Evolutionary conservation across 1,140 invertebrate genomes (phyloP).

Genomic region (Cyrtorhinus lividipennis): DNA sequence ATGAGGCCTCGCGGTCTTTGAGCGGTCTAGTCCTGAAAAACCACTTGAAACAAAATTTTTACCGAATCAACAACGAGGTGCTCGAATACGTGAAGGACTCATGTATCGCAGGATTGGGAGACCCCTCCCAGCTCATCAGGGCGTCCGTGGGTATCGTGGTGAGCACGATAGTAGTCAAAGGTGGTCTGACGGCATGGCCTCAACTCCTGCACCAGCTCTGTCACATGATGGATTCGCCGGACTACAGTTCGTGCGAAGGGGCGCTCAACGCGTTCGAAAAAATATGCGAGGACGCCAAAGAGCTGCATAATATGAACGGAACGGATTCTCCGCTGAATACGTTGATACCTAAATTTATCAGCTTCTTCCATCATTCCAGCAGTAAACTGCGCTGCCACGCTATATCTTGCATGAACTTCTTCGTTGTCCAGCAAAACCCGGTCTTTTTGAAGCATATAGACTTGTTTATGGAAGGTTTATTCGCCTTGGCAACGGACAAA

Average conservation of each 20-base stretch:
- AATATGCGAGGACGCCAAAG: slow-evolving; percentile 12
- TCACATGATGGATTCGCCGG: slow-evolving; percentile 5
- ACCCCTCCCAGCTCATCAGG: slow-evolving; percentile 4
- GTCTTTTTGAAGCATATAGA: slow-evolving; percentile 4
- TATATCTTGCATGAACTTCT: neutral
- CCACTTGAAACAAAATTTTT: slow-evolving; percentile 89
- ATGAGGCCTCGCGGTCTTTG: slow-evolving; percentile 91
- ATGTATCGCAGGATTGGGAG: neutral
- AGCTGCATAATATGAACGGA: neutral
- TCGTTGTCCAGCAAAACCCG: neutral
- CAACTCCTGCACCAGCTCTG: slow-evolving; percentile 5
- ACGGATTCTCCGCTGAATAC: neutral
- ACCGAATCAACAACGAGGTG: slow-evolving; percentile 79
- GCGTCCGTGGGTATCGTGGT: neutral
- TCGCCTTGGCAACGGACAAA: slow-evolving; percentile 62
- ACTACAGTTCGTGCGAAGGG: neutral
- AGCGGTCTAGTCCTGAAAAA: slow-evolving; percentile 97
- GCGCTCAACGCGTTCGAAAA: slow-evolving; percentile 9
- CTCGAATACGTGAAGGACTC: slow-evolving; percentile 36
- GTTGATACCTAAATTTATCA: neutral
- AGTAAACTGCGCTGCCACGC: neutral
- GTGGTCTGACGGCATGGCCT: slow-evolving; percentile 7
- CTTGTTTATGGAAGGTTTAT: slow-evolving; percentile 47
- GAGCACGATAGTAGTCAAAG: neutral
- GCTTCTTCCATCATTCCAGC: neutral